These are phyloP conservation scores for Hemichromis elongatus DNA, from an alignment of 2,113 vertebrate species.

Conservation along the genomic window DNA sequence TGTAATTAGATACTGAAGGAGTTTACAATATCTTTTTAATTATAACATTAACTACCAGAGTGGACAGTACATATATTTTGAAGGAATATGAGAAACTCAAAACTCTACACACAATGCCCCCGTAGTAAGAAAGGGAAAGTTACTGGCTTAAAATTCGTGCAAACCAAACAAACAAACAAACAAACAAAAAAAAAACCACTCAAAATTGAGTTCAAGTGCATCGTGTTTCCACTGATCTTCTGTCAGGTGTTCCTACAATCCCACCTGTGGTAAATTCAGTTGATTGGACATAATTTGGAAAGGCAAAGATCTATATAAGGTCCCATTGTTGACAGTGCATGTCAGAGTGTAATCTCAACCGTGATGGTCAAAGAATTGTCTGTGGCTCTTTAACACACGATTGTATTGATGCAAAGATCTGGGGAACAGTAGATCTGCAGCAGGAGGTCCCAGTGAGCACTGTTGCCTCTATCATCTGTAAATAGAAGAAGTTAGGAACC, in stretches of 20 bases:
- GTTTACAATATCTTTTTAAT: not conserved
- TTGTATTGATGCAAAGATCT: not conserved
- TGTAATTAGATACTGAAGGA: not conserved
- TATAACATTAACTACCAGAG: not conserved
- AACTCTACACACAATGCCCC: not conserved
- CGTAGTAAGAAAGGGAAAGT: not conserved
- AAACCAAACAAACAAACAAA: not conserved
- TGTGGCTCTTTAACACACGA: not conserved
- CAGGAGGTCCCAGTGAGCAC: not conserved
- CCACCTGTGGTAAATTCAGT: not conserved
- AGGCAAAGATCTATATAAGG: not conserved
- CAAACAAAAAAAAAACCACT: not conserved
- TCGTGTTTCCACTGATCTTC: not conserved
- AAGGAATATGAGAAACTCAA: not conserved
- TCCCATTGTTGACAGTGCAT: fast-evolving
- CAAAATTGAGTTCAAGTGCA: not conserved
- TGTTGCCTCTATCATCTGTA: not conserved
- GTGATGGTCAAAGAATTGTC: not conserved
- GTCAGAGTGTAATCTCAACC: not conserved
- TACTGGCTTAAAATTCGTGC: not conserved
- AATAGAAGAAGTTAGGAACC: not conserved
- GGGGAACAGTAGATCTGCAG: not conserved
- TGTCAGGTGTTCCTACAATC: not conserved
- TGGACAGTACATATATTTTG: fast-evolving
- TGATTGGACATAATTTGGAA: not conserved